These are phyloP conservation scores for Melikaiella ostensackeni DNA, from an alignment of 2,888 invertebrate genomes.

Conservation along the genomic window DNA sequence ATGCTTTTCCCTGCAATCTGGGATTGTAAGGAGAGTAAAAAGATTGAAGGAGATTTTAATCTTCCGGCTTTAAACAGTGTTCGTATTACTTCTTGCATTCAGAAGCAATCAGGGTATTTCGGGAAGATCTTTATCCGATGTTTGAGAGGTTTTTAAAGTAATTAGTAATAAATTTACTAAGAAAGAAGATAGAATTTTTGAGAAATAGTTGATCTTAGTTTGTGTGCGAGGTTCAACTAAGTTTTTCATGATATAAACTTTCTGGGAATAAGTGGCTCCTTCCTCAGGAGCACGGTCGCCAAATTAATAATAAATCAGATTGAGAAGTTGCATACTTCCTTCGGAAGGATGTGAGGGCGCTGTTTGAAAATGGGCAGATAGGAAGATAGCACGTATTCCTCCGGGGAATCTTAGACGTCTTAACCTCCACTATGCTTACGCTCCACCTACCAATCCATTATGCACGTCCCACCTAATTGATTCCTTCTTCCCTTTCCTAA, in stretches of 20 bases:
- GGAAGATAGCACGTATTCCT: slow-evolving; percentile 67
- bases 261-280: slow-evolving; percentile 6
- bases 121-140: not conserved
- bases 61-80: slow-evolving; percentile 21
- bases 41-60: slow-evolving; percentile 19
- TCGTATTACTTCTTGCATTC: not conserved
- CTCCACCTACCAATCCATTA: slow-evolving; percentile 68
- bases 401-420: slow-evolving; percentile 70
- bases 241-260: slow-evolving; percentile 18
- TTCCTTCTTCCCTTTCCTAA: slow-evolving; percentile 56
- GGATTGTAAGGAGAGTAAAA: slow-evolving; percentile 7
- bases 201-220: not conserved
- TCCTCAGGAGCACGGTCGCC: slow-evolving; percentile 53
- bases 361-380: slow-evolving; percentile 63
- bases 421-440: slow-evolving; percentile 62
- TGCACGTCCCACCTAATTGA: slow-evolving; percentile 72
- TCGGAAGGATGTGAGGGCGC: slow-evolving; percentile 63
- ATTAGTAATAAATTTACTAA: no score
- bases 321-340: slow-evolving; percentile 72
- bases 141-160: not conserved
- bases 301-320: slow-evolving; percentile 73
- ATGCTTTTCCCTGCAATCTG: slow-evolving; percentile 30
- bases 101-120: not conserved
- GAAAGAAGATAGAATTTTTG: no score
- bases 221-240: not conserved